A percentile compares a stretch with the other conserved stretches of the same genome.
Evolutionary conservation across 2,888 invertebrate species (phyloP).

Genomic region (Orthosia cruda): DNA sequence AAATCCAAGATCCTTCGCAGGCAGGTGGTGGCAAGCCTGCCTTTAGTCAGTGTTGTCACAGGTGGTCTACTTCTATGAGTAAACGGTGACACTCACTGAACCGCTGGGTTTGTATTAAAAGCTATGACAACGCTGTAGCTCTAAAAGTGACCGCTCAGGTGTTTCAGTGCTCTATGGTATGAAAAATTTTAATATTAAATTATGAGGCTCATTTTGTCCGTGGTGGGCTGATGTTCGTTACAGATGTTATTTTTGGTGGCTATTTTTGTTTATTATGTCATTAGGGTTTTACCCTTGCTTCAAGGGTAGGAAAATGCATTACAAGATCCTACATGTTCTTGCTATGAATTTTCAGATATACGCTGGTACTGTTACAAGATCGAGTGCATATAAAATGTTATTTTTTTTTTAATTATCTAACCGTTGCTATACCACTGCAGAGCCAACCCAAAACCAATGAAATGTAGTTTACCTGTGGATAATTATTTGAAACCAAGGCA

Average conservation of each 20-base stretch:
- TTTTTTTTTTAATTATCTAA: too few relatives aligned
- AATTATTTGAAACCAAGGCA: too few relatives aligned
- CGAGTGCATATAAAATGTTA: too few relatives aligned
- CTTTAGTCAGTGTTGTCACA: too few relatives aligned
- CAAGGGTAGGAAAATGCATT: background rate
- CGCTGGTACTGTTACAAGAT: too few relatives aligned
- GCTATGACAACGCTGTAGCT: background rate
- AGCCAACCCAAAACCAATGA: too few relatives aligned
- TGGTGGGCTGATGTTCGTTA: constrained; percentile 18
- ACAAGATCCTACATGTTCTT: background rate
- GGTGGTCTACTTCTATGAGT: too few relatives aligned
- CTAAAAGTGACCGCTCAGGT: background rate
- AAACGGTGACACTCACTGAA: too few relatives aligned
- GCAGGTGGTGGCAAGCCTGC: too few relatives aligned
- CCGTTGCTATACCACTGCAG: too few relatives aligned
- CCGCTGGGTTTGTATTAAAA: background rate
- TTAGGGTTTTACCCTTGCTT: constrained; percentile 19
- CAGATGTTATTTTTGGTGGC: constrained; percentile 51
- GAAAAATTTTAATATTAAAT: constrained; percentile 65
- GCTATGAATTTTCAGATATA: background rate
- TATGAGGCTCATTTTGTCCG: constrained; percentile 36
- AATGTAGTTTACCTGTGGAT: too few relatives aligned
- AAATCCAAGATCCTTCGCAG: too few relatives aligned
- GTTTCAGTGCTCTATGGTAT: background rate
- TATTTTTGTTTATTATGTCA: constrained; percentile 36